Percentiles rank a stretch among this genome's conserved stretches.
Evolutionary conservation across 2,113 vertebrate genomes (phyloP).

Genomic region (Dendropsophus ebraccatus): DNA sequence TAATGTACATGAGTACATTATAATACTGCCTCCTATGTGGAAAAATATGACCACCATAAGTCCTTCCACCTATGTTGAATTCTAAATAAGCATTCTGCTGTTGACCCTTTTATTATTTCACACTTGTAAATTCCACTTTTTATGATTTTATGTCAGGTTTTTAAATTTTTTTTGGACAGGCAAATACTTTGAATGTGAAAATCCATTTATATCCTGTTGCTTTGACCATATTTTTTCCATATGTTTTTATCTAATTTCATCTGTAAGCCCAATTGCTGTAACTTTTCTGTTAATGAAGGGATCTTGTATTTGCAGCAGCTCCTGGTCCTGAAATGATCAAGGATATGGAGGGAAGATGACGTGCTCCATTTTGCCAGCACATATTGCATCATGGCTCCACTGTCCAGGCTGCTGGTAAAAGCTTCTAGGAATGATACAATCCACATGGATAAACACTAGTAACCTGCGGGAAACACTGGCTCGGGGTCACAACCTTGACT

Average conservation of each 20-base stretch:
- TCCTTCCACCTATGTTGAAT: not conserved
- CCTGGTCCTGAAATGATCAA: not conserved
- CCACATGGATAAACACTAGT: constrained; percentile 65
- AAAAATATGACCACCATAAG: not conserved
- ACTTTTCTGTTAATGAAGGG: not conserved
- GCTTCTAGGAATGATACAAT: constrained; percentile 60
- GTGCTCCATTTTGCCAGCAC: constrained; percentile 58
- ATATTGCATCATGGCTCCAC: constrained; percentile 56
- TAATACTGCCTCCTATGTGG: not conserved
- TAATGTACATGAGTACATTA: too few species aligned
- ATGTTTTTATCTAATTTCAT: not conserved
- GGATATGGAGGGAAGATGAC: constrained; percentile 47
- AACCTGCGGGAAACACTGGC: constrained; percentile 27
- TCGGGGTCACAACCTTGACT: constrained; percentile 50
- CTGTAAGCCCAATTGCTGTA: not conserved
- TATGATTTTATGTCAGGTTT: too few species aligned
- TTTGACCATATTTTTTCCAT: not conserved
- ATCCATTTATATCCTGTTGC: not conserved
- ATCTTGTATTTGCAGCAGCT: constrained; percentile 29
- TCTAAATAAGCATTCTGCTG: not conserved
- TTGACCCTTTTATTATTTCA: not conserved
- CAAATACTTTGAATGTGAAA: not conserved
- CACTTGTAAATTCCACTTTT: too few species aligned
- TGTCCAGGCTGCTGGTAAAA: constrained; percentile 59
- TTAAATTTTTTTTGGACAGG: too few species aligned